A percentile compares a stretch with the other conserved stretches of the same genome.
These are phyloP conservation scores for Sycophaga agraensis DNA, from an alignment of 1,140 invertebrate genomes.

Conservation along the genomic window DNA sequence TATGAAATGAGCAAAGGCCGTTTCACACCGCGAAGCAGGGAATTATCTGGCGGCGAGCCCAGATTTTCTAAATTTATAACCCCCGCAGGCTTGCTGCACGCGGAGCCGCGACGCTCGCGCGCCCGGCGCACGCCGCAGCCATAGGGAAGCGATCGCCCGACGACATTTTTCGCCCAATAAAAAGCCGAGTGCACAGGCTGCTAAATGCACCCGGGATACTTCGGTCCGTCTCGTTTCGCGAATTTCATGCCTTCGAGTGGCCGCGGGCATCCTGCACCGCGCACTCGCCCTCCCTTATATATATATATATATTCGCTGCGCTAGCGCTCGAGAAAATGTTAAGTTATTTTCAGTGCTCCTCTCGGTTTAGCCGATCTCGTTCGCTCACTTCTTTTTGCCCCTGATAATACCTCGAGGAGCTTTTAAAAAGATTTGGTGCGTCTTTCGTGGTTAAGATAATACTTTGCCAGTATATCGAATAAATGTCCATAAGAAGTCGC, in stretches of 20 bases:
- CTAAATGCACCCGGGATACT: constrained; percentile 10
- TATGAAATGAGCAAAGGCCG: constrained; percentile 54
- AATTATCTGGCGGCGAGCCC: constrained; percentile 51
- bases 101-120: neutral
- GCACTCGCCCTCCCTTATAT: too few relatives aligned
- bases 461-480: too few relatives aligned
- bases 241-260: constrained; percentile 18
- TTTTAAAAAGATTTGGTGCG: too few relatives aligned
- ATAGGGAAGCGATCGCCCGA: constrained; percentile 11
- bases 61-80: constrained; percentile 48
- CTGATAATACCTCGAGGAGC: too few relatives aligned
- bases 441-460: too few relatives aligned
- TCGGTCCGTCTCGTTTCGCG: constrained; percentile 16
- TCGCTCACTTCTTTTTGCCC: constrained; percentile 6
- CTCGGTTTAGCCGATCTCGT: neutral
- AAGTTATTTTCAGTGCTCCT: constrained; percentile 6
- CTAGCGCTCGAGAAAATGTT: neutral
- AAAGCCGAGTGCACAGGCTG: constrained; percentile 15
- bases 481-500: too few relatives aligned
- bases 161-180: constrained; percentile 24
- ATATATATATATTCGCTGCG: too few relatives aligned
- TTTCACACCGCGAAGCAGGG: constrained; percentile 51
- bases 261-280: too few relatives aligned
- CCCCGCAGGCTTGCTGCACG: neutral
- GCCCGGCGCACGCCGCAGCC: neutral